Percentiles rank a stretch among this genome's conserved stretches.
These are phyloP conservation scores for Apoda limacodes DNA, from an alignment of 2,888 invertebrate species.

Conservation along the genomic window DNA sequence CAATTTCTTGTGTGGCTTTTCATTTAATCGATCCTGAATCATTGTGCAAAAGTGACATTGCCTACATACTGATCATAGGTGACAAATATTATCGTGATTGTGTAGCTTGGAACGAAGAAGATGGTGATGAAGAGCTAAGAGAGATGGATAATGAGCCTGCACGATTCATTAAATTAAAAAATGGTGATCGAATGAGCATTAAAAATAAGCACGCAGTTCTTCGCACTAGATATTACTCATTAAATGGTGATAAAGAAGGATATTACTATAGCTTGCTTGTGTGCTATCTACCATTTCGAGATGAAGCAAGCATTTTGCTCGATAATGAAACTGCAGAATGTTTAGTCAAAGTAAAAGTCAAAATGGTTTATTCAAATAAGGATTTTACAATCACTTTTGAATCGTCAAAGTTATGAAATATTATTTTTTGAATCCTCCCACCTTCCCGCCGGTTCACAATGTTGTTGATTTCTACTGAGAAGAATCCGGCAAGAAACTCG, in stretches of 20 bases:
- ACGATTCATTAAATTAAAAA: slow-evolving; percentile 19
- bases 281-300: slow-evolving; percentile 23
- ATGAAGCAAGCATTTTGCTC: slow-evolving; percentile 17
- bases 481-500: no score
- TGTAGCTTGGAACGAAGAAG: slow-evolving; percentile 17
- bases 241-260: slow-evolving; percentile 22
- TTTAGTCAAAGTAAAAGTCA: no score
- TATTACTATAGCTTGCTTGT: slow-evolving; percentile 23
- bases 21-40: slow-evolving; percentile 5
- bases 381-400: no score
- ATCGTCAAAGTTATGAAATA: no score
- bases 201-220: slow-evolving; percentile 25
- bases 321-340: slow-evolving; percentile 22
- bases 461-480: no score
- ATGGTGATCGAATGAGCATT: slow-evolving; percentile 23
- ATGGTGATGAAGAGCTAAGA: slow-evolving; percentile 20
- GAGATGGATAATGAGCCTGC: slow-evolving; percentile 13
- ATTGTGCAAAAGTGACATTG: slow-evolving; percentile 9
- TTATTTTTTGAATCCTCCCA: no score
- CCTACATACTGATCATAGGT: slow-evolving; percentile 11
- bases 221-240: slow-evolving; percentile 23
- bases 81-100: slow-evolving; percentile 11
- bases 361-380: no score
- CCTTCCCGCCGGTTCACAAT: no score
- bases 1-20: slow-evolving; percentile 16